These are phyloP conservation scores for Simalia tracyae DNA, from an alignment of 2,797 vertebrate species.

Conservation along the genomic window DNA sequence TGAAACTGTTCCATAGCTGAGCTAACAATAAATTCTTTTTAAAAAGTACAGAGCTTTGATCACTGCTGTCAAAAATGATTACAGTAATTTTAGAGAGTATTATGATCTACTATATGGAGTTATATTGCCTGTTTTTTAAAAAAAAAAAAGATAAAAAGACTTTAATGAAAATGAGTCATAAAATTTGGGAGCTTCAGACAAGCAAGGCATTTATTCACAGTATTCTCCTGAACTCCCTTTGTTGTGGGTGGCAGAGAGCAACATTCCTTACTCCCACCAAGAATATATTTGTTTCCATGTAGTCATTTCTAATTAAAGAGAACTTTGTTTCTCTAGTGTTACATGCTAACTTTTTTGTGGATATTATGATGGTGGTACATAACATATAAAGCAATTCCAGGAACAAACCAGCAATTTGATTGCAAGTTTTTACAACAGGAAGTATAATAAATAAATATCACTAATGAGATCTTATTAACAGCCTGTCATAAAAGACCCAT, in stretches of 20 bases:
- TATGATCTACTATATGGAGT: not conserved
- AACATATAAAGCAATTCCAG: not conserved
- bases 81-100: not conserved
- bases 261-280: constrained; percentile 47
- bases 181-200: not conserved
- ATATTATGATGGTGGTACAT: not conserved
- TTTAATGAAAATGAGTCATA: not conserved
- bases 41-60: not conserved
- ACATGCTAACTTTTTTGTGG: not conserved
- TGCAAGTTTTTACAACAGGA: not conserved
- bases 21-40: constrained; percentile 10
- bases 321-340: not conserved
- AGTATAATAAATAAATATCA: not conserved
- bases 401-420: not conserved
- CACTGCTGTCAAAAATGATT: not conserved
- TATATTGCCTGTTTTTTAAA: not conserved
- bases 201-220: constrained; percentile 7
- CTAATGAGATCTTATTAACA: not conserved
- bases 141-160: not conserved
- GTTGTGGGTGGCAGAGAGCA: not conserved
- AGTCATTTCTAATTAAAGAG: constrained; percentile 5
- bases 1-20: not conserved
- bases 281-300: constrained; percentile 10
- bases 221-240: constrained; percentile 19
- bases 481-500: not conserved